Percentiles rank a stretch among this genome's conserved stretches.
Conservation (phyloP, 2,888 invertebrate species). For the Panzeria rudis region DNA sequence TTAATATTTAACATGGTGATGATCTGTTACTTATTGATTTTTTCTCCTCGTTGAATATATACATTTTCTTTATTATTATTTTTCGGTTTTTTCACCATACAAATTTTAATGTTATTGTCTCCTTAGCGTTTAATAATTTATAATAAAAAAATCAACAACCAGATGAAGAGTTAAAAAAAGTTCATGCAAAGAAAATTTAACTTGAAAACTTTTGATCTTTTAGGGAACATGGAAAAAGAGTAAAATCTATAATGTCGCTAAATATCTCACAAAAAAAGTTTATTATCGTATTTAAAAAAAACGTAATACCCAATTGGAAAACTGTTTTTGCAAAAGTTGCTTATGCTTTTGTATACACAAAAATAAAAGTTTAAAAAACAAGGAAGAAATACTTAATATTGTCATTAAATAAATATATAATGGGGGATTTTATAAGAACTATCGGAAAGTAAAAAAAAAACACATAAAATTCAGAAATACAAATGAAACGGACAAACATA, state of each 20-base stretch:
- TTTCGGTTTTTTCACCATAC: background rate
- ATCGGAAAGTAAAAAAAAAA: no score
- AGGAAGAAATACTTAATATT: no score
- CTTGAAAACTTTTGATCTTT: constrained; percentile 63
- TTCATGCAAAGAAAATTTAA: constrained; percentile 70
- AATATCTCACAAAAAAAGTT: constrained; percentile 62
- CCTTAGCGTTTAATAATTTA: constrained; percentile 12
- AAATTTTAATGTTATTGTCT: constrained; percentile 49
- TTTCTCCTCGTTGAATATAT: constrained; percentile 17
- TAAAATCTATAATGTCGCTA: constrained; percentile 69
- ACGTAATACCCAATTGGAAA: constrained; percentile 45
- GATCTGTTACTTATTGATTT: constrained; percentile 73
- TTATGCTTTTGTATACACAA: no score
- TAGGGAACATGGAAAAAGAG: constrained; percentile 35
- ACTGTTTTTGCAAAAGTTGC: background rate
- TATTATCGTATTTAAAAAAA: constrained; percentile 47
- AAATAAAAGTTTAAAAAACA: no score
- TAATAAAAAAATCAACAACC: constrained; percentile 1
- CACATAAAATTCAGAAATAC: no score
- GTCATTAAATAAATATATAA: no score
- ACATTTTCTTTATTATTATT: background rate
- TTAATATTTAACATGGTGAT: constrained; percentile 67
- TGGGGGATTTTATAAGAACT: no score
- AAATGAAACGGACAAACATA: no score
- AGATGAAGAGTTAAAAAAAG: constrained; percentile 34